Evolutionary conservation across 1,140 invertebrate genomes (phyloP).

Genomic region (Parasteatoda tepidariorum): DNA sequence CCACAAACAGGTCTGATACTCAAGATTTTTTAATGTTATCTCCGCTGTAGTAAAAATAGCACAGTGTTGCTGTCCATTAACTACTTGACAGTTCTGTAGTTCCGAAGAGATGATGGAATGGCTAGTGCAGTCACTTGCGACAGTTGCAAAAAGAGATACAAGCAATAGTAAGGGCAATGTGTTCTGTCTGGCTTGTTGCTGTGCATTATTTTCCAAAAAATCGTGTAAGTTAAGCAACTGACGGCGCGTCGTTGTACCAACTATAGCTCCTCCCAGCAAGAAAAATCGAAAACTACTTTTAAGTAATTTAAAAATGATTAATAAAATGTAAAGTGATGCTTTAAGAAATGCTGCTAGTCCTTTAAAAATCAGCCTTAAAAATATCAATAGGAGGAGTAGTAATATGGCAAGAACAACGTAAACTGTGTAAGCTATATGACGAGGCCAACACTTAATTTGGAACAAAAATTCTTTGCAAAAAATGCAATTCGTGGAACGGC

Average conservation of each 20-base stretch:
- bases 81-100: neutral
- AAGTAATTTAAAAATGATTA: neutral
- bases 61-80: neutral
- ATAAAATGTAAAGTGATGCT: neutral
- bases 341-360: neutral
- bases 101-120: neutral
- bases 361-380: neutral
- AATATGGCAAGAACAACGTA: neutral
- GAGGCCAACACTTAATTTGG: neutral
- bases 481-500: neutral
- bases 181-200: too few species aligned
- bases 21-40: neutral
- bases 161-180: neutral
- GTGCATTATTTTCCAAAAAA: neutral
- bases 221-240: neutral
- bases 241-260: neutral
- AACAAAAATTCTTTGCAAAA: neutral
- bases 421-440: neutral
- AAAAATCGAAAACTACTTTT: neutral
- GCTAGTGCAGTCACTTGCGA: neutral
- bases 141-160: neutral
- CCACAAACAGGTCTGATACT: neutral
- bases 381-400: neutral
- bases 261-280: neutral
- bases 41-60: neutral